Base-by-base conservation (phyloP, 2,113 vertebrate genomes). In the Gobius niger region DNA sequence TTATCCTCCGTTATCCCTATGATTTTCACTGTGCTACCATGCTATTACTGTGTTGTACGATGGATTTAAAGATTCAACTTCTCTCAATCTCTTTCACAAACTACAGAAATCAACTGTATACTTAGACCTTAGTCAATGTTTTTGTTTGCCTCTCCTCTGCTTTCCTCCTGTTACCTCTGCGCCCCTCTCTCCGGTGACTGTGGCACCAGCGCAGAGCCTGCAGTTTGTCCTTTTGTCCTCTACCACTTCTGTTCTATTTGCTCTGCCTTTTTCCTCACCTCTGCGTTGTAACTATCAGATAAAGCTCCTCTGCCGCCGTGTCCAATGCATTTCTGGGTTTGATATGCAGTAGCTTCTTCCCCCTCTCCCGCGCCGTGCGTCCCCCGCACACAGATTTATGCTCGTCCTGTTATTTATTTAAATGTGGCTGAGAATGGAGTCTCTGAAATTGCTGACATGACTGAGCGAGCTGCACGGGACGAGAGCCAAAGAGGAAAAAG, bases 371-470 rank as follows among this genome's bases (percentile, higher is more conserved):
- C 18, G 49, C 52, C 12, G 16, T 9, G 54, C 50, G 5, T 69
- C 72, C 67, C 67, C 8, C 14, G 54, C 72, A 13, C 71, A 44
- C 76, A 75, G 65, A 75, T 75, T 75, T 70, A 78, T 63, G 19
- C 56, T 76, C 65, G 63, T 68, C 16, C 34, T 64, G 74, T 87
- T 81, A 79, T 81, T 85, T 79, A 68, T 77, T 76, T 63, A 61
- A 74, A 67, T 67, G 67, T 67, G 50, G 63, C 50, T 73, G 81
- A 68, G 66, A 76, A 68, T 65, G 77, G 75, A 60, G 69, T 11
- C 63, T 34, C 0, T 57, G 4, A 71, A 85, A 83, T 61, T 74
- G 85, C 85, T 76, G 78, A 85, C 67, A 24, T 16, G 49, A 68
- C 64, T 50, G 61, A 64, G 62, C 51, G 77, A 57, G 67, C 24